Evolutionary conservation across 2,888 invertebrate species (phyloP).

Genomic region (Dynastes maya): DNA sequence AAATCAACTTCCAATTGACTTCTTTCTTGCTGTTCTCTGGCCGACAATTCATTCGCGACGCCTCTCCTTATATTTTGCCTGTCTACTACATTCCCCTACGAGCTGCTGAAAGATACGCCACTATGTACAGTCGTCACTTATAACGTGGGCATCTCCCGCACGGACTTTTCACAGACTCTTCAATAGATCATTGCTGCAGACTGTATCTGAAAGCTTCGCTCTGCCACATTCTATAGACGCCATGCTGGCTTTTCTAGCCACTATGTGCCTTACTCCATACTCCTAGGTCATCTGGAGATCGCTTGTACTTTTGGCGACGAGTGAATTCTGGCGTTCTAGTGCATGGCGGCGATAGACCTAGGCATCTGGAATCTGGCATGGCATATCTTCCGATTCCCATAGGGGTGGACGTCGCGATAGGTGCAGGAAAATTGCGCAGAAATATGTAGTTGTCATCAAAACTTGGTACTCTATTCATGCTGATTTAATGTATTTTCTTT

Average conservation of each 20-base stretch:
- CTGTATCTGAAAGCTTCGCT: not conserved
- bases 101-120: conserved; percentile 25
- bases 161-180: not conserved
- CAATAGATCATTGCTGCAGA: not conserved
- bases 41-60: conserved; percentile 41
- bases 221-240: not conserved
- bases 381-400: conserved; percentile 17
- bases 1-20: conserved; percentile 48
- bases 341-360: not conserved
- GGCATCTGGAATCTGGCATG: not conserved
- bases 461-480: not conserved
- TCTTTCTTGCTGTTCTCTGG: conserved; percentile 50
- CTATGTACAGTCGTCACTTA: conserved; percentile 40
- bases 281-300: not conserved
- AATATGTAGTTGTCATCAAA: not conserved
- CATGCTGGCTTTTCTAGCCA: not conserved
- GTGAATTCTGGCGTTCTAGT: no score
- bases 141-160: not conserved
- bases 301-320: not conserved
- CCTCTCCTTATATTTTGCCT: conserved; percentile 31
- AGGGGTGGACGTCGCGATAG: not conserved
- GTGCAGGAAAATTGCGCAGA: not conserved
- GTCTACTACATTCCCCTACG: not conserved
- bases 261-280: not conserved
- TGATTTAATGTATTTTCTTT: no score